phyloP scores from a whole-genome alignment of 1,140 invertebrate species.

The Drosophila lacteicornis region DNA sequence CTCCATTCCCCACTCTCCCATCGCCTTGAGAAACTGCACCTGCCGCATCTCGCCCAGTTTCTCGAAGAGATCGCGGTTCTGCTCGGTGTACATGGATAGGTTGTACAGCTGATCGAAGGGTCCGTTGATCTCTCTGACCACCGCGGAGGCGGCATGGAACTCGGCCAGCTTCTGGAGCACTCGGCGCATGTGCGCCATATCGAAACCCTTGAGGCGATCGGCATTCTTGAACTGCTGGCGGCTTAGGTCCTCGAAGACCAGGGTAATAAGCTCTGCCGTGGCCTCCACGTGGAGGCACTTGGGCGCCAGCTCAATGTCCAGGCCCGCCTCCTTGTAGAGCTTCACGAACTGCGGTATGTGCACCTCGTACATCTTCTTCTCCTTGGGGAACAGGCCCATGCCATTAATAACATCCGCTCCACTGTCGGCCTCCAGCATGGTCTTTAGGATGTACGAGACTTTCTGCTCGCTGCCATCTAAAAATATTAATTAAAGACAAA shows the following conservation, averaged over 20 bases:
- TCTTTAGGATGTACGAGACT: conserved; percentile 74
- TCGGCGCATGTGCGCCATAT: conserved; percentile 85
- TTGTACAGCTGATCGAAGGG: conserved; percentile 52
- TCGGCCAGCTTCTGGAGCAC: conserved; percentile 86
- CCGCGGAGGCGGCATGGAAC: conserved; percentile 86
- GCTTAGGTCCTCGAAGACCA: conserved; percentile 87
- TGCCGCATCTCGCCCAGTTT: conserved; percentile 32
- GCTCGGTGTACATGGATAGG: conserved; percentile 44
- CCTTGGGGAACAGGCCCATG: conserved; percentile 74
- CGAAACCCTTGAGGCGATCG: conserved; percentile 86
- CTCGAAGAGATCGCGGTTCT: conserved; percentile 45
- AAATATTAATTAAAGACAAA: neutral
- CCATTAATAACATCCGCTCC: conserved; percentile 49
- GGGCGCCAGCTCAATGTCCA: conserved; percentile 61
- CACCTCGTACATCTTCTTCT: conserved; percentile 70
- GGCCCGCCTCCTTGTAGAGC: conserved; percentile 78
- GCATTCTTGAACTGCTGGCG: conserved; percentile 86
- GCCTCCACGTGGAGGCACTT: conserved; percentile 59
- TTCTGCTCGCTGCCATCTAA: conserved; percentile 59
- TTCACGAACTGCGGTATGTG: conserved; percentile 62
- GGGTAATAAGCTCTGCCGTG: conserved; percentile 54
- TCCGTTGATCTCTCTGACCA: conserved; percentile 49
- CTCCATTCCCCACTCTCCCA: conserved; percentile 56
- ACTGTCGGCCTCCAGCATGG: conserved; percentile 46
- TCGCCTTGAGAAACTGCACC: conserved; percentile 30